A percentile compares a stretch with the other conserved stretches of the same genome.
Conservation (phyloP, 2,113 vertebrate species). For the Procavia capensis region DNA sequence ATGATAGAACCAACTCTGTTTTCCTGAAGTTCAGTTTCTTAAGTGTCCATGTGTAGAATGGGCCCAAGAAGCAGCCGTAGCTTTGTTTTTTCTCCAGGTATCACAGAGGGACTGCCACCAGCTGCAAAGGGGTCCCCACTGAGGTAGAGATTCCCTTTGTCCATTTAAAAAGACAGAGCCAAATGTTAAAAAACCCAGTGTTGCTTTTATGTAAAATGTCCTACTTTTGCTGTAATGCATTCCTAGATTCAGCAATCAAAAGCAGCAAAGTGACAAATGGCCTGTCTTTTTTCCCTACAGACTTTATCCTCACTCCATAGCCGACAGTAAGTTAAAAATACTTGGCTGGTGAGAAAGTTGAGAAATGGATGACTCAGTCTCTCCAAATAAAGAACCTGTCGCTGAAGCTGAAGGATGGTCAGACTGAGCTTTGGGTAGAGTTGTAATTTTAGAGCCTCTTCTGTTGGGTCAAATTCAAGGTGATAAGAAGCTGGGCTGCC, state of each 20-base stretch:
- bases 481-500: neutral
- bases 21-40: neutral
- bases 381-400: constrained; percentile 70
- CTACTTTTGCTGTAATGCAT: neutral
- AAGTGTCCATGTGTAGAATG: neutral
- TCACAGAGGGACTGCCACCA: neutral
- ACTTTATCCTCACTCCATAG: constrained; percentile 43
- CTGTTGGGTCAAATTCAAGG: neutral
- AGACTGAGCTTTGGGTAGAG: neutral
- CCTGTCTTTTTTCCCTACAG: constrained; percentile 38
- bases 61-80: neutral
- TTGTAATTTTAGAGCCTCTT: neutral
- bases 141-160: neutral
- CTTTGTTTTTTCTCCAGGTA: neutral
- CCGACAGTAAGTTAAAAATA: constrained; percentile 79
- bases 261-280: constrained; percentile 46
- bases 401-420: constrained; percentile 44
- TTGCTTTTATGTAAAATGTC: constrained; percentile 36
- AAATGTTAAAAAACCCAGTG: neutral
- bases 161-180: constrained; percentile 15
- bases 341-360: constrained; percentile 74
- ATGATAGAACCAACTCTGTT: neutral
- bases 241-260: constrained; percentile 44
- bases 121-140: neutral
- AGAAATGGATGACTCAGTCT: constrained; percentile 79